Base-by-base conservation (phyloP, 2,888 invertebrate species). In the Drosophila anceps region DNA sequence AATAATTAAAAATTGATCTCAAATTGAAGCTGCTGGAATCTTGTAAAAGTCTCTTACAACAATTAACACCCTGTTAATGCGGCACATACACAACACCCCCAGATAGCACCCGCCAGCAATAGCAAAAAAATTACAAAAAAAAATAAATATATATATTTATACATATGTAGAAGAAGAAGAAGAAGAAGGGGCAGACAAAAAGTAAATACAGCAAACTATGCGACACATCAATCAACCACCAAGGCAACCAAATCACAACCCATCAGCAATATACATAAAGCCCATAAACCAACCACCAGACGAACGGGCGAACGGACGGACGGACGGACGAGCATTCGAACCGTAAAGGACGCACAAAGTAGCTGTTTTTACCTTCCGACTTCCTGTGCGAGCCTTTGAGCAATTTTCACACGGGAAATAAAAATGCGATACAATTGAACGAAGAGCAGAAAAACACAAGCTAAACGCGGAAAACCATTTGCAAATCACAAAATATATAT, bases 401-500 rank as follows among this genome's bases (percentile, higher is more conserved):
- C 84, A 58, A 89, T 85, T 85, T 86, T 86, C 86, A 86, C 86
- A 86, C 86, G 86, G 86, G 86, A 86, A 86, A 90, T 88, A 86
- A 86, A 88, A 83, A 85, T 81, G 81, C 78, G 88, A 77, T 88
- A 88, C 88, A 90, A 88, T 82, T 50, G 63, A 73, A 76, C 55
- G 78, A 84, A 87, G 71, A 59, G 79, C 73, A 67, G 85, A 87
- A 89, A 82, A 87, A 89, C 85, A 80, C 88, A 90, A 82, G 83
- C 73, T 74, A 90, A 88, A 86, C 88, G 88, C 88, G 86, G 90
- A 86, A 86, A 86, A 86, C 81, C 90, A 86, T 86, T 86, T 88
- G 86, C 90, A 88, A 86, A 86, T 90, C 83, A 82, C 84, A 75
- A 63, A 35, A 8, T 31, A 29, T 29, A 27, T 44, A 58, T 43